These are phyloP conservation scores for Cataglyphis hispanica DNA, from an alignment of 1,140 invertebrate species.

Conservation along the genomic window DNA sequence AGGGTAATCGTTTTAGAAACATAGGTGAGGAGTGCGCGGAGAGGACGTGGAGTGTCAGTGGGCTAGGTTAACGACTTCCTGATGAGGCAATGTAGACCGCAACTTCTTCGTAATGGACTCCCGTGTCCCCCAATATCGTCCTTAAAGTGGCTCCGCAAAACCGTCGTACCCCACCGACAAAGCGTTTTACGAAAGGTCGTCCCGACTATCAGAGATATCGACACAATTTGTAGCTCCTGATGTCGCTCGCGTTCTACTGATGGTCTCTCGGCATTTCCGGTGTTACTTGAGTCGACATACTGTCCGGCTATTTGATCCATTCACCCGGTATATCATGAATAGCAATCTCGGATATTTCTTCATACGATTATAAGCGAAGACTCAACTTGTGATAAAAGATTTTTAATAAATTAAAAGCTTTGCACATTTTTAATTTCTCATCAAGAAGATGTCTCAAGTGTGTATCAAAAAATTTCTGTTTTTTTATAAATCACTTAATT, in stretches of 20 bases:
- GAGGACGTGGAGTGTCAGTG: conserved; percentile 62
- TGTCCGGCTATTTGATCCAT: conserved; percentile 3
- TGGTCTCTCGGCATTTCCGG: conserved; percentile 30
- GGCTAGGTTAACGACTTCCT: conserved; percentile 84
- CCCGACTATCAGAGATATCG: conserved; percentile 70
- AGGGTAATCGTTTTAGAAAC: conserved; percentile 40
- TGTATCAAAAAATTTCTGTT: not conserved
- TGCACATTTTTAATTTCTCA: not conserved
- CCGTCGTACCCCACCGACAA: conserved; percentile 14
- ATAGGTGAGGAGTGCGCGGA: conserved; percentile 9
- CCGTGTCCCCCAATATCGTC: conserved; percentile 69
- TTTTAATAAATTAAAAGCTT: not conserved
- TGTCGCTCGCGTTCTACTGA: conserved; percentile 18
- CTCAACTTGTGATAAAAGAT: not conserved
- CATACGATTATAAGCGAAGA: not conserved
- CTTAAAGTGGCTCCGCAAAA: conserved; percentile 68
- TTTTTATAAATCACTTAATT: not conserved
- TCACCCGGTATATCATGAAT: conserved; percentile 14
- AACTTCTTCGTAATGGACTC: conserved; percentile 83
- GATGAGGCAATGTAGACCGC: conserved; percentile 82
- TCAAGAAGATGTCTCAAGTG: not conserved
- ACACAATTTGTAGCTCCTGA: conserved; percentile 64
- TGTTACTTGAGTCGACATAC: conserved; percentile 15
- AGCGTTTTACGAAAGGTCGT: conserved; percentile 62
- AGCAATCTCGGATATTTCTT: not conserved